Evolutionary conservation across 1,140 invertebrate genomes (phyloP).

Genomic region (Pomacea maculata): DNA sequence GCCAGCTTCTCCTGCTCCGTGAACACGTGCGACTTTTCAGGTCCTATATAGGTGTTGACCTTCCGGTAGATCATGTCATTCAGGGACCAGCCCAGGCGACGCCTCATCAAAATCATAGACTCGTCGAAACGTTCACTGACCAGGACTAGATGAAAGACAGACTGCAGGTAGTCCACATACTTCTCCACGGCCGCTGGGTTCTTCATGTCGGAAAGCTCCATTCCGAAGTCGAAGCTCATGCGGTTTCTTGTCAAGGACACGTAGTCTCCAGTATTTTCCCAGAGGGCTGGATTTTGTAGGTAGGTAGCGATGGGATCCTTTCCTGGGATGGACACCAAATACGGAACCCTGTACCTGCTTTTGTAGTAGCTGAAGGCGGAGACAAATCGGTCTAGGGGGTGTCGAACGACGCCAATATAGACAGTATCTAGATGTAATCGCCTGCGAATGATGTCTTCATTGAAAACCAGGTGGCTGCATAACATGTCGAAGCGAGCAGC

Average conservation of each 20-base stretch:
- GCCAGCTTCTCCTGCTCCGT: not conserved
- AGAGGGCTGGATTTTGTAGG: slow-evolving; percentile 28
- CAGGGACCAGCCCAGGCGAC: slow-evolving; percentile 66
- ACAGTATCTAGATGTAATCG: slow-evolving; percentile 41
- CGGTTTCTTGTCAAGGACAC: slow-evolving; percentile 24
- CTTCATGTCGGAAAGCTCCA: slow-evolving; percentile 6
- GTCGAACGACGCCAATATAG: slow-evolving; percentile 49
- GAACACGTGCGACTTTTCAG: not conserved
- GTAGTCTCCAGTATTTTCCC: not conserved
- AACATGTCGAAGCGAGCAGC: slow-evolving; percentile 34
- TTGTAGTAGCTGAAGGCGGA: slow-evolving; percentile 49
- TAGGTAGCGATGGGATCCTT: slow-evolving; percentile 37
- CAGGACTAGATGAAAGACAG: slow-evolving; percentile 67
- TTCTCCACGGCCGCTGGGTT: not conserved
- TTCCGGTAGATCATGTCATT: slow-evolving; percentile 58
- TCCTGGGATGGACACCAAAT: slow-evolving; percentile 35
- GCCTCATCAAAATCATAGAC: slow-evolving; percentile 65
- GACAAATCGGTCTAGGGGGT: slow-evolving; percentile 51
- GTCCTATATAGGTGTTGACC: slow-evolving; percentile 13
- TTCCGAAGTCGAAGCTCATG: slow-evolving; percentile 31
- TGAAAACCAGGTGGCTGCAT: slow-evolving; percentile 49
- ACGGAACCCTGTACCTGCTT: slow-evolving; percentile 23
- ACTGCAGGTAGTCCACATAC: slow-evolving; percentile 45
- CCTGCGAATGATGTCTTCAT: slow-evolving; percentile 29
- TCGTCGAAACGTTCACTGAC: slow-evolving; percentile 68